Base-by-base conservation (phyloP, 2,888 invertebrate species). In the Anarsia innoxiella region DNA sequence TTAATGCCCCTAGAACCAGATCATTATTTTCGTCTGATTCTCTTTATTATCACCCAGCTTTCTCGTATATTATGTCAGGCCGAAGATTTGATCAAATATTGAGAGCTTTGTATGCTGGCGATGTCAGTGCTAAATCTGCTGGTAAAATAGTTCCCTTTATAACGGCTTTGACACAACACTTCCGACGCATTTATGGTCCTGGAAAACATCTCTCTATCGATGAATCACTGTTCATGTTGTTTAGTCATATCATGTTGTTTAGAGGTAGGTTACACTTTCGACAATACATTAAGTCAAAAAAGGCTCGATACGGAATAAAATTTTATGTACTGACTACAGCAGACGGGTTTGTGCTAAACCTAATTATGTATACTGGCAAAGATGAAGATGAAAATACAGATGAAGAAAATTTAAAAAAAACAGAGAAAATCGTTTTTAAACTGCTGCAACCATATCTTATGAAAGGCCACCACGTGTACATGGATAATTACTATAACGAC, bases 301-400 rank as follows among this genome's bases (percentile, higher is more conserved):
- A 56, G 31, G 49, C 54, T 12, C 45, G 47, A 12, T 57, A 59
- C 37, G 53, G 55, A 12, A 54, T 59, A 31, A 57, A 57, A 36
- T 57, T 54, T 36, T 55, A 53, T 39, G 50, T 42, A 33, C 42
- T 57, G 13, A 49, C 57, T 15, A 49, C 53, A 23, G 28, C 36
- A 23, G 50, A 55, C 41, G 59, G 56, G 8, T 56, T 53, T 53
- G 53, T 55, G 19, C 36, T 56, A 26, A 55, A 55, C 38, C 37
- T 52, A 23, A 34, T 41, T 5, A 56, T 58, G 52, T 58, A 58
- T 41, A 35, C 30, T 32, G 53, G 55, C 30, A 54, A 45, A 39
- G 44, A 47, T 31, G 31, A 41, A 14, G 37, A 36, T 26, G 25
- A 25, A 25, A n/a, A 25, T n/a, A n/a, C 4, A n/a, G 28, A 13